Base-by-base conservation (phyloP, 2,113 vertebrate genomes). In the Protobothrops mucrosquamatus region DNA sequence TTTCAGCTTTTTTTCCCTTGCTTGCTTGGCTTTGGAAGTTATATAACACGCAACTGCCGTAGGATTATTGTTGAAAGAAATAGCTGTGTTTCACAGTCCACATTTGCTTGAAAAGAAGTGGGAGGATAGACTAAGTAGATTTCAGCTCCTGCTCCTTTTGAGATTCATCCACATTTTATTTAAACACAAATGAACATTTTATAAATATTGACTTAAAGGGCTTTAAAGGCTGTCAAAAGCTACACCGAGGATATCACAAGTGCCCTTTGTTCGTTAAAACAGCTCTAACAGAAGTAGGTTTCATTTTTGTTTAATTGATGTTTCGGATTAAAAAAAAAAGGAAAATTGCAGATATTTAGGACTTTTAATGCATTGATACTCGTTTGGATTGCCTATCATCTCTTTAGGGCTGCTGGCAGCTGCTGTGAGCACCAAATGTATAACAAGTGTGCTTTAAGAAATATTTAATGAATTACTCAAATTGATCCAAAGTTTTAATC, bases 31-130 rank as follows among this genome's bases (percentile, higher is more conserved):
- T 1, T 56, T 39, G 29, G 86, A 34, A 69, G 23, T 92, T 96
- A 39, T 88, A 91, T 92, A 93, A 92, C 89, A 55, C 20, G 3
- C 3, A 12, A 22, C 6, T 87, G 93, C 55, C 74, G 22, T 24
- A 57, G 0, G 69, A 51, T 92, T 61, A 46, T 90, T 54, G 59
- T 95, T 93, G 57, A 61, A 56, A 95, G 46, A 4, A 51, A 93
- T 6, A 91, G 3, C 48, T 88, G 0, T 43, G 29, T 69, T 92
- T 10, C 51, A 64, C 57, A 55, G 92, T 20, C 29, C 87, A 51
- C 55, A 61, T 3, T 55, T 94, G 85, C 89, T 55, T 88, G n/a
- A 88, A 10, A 39, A 34, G 86, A 15, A 14, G 46, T 48, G 91
- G 54, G 54, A 46, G 24, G 81, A 91, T 2, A n/a, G 43, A 15